Evolutionary conservation across 2,888 invertebrate species (phyloP).

Genomic region (Rotaria socialis): DNA sequence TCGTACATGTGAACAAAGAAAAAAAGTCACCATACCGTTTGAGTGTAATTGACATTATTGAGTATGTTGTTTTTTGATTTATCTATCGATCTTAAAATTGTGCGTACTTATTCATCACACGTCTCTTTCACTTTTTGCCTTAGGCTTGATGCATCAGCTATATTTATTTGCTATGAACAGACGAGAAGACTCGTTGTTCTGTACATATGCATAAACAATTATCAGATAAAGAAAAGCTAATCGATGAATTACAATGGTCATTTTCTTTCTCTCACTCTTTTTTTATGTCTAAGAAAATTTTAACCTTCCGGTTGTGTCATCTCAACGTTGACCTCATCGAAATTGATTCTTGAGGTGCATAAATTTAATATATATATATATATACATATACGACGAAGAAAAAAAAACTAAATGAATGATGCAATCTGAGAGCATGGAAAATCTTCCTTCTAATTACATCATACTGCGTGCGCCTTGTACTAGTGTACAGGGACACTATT

Average conservation of each 20-base stretch:
- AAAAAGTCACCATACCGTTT: not conserved
- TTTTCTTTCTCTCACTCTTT: not conserved
- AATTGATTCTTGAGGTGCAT: not conserved
- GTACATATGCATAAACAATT: not conserved
- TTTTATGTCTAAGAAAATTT: not conserved
- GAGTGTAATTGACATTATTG: conserved; percentile 1
- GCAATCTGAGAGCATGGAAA: not conserved
- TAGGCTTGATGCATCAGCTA: not conserved
- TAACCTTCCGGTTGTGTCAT: not conserved
- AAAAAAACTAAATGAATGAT: not conserved
- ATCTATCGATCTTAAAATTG: not conserved
- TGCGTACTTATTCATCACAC: not conserved
- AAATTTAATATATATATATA: not conserved
- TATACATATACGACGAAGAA: not conserved
- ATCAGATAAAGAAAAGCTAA: not conserved
- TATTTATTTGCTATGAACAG: not conserved
- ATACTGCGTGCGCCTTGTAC: not conserved
- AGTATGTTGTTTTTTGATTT: not conserved
- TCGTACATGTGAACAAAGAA: no score
- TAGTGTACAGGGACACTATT: not conserved
- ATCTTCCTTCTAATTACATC: not conserved
- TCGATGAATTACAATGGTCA: not conserved
- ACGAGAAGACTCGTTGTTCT: not conserved
- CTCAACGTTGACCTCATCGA: not conserved
- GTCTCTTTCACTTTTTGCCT: not conserved